phyloP scores from a whole-genome alignment of 2,113 vertebrate genomes.

The Oryzias javanicus region DNA sequence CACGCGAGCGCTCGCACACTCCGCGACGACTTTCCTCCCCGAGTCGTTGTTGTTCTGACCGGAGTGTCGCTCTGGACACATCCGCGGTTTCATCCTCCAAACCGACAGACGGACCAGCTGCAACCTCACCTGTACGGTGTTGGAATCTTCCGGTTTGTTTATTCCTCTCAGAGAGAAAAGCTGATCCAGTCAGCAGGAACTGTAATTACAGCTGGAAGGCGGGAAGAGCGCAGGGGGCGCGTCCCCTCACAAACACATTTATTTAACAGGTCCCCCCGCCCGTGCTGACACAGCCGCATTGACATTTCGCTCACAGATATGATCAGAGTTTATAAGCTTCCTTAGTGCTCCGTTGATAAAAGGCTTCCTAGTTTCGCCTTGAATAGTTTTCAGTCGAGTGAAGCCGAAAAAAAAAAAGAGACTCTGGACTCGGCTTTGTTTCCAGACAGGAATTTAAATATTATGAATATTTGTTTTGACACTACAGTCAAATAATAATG shows the following conservation, averaged over 20 bases:
- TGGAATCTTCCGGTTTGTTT: too few species aligned
- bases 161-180: too few species aligned
- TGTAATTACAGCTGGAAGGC: conserved; percentile 1
- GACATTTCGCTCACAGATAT: conserved; percentile 17
- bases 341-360: conserved; percentile 7
- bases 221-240: background rate
- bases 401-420: conserved; percentile 32
- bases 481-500: conserved; percentile 10
- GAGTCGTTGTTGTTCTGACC: background rate
- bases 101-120: too few species aligned
- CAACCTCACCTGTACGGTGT: too few species aligned
- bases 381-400: background rate
- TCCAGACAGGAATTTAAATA: conserved; percentile 11
- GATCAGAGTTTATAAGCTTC: background rate
- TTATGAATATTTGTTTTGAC: conserved; percentile 24
- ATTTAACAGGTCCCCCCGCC: conserved; percentile 5
- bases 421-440: too few species aligned
- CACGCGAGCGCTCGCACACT: background rate
- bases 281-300: background rate
- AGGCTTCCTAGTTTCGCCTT: conserved; percentile 11
- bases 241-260: conserved; percentile 4
- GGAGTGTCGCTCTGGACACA: background rate
- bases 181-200: background rate
- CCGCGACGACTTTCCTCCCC: background rate
- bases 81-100: background rate